Percentiles rank a stretch among this genome's conserved stretches.
These are phyloP conservation scores for Cinclus mexicanus DNA, from an alignment of 2,113 vertebrate genomes.

Conservation along the genomic window DNA sequence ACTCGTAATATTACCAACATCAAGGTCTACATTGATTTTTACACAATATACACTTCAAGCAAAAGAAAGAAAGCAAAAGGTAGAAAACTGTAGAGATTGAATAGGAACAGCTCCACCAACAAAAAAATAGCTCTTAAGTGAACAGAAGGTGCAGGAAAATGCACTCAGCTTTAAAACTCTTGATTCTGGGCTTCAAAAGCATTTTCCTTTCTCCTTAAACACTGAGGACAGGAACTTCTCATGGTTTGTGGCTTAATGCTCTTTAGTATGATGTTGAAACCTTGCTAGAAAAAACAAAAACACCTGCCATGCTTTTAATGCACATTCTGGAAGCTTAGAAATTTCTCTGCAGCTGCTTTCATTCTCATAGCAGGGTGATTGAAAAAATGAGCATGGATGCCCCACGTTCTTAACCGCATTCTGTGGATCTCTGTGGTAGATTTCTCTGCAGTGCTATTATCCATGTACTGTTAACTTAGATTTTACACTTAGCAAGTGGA, in stretches of 20 bases:
- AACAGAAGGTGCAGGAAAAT: background rate
- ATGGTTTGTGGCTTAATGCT: background rate
- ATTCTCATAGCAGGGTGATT: background rate
- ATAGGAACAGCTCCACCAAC: background rate
- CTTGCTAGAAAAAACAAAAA: background rate
- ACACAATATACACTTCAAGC: background rate
- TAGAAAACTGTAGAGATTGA: background rate
- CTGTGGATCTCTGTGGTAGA: background rate
- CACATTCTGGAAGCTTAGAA: background rate
- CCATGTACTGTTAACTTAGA: slow-evolving; percentile 11
- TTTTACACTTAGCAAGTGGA: slow-evolving; percentile 20
- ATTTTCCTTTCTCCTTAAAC: background rate
- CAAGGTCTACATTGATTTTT: background rate
- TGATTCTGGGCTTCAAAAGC: background rate
- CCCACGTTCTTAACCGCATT: background rate
- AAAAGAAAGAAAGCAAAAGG: background rate
- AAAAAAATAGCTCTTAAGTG: background rate
- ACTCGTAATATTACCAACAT: background rate
- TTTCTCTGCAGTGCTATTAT: background rate
- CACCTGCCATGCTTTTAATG: background rate
- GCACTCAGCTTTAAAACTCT: background rate
- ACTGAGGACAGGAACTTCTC: background rate
- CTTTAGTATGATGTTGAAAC: background rate
- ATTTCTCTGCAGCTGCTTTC: background rate
- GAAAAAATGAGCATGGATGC: background rate